These are phyloP conservation scores for Phania funesta DNA, from an alignment of 2,888 invertebrate species.

Conservation along the genomic window DNA sequence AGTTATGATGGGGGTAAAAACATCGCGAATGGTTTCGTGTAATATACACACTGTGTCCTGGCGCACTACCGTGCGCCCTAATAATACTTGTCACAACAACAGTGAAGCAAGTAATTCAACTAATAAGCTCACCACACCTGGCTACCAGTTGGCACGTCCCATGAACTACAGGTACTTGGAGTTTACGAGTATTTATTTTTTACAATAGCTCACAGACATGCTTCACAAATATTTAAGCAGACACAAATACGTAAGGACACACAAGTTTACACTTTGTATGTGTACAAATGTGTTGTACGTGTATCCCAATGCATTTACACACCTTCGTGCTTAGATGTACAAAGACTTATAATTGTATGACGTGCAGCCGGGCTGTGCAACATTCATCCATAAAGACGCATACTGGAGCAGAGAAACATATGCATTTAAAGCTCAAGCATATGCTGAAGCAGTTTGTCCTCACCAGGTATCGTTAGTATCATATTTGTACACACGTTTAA, in stretches of 20 bases:
- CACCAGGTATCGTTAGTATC: neutral
- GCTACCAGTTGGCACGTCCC: too few species aligned
- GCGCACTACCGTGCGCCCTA: too few species aligned
- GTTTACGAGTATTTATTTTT: too few species aligned
- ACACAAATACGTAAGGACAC: neutral
- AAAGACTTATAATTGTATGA: conserved; percentile 7
- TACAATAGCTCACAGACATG: too few species aligned
- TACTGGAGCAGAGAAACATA: neutral
- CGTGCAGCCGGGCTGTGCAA: conserved; percentile 11
- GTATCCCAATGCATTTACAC: neutral
- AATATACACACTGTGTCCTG: too few species aligned
- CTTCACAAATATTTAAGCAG: conserved; percentile 7
- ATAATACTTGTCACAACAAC: too few species aligned
- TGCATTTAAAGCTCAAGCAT: neutral
- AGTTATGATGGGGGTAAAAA: too few species aligned
- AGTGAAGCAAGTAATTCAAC: too few species aligned
- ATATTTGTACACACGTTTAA: neutral
- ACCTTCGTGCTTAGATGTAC: neutral
- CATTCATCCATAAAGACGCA: neutral
- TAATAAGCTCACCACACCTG: too few species aligned
- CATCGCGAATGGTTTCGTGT: too few species aligned
- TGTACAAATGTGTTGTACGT: neutral
- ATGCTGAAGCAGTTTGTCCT: conserved; percentile 14
- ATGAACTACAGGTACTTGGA: too few species aligned
- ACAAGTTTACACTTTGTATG: neutral